Evolutionary conservation across 2,888 invertebrate species (phyloP).

Genomic region (Microctonus brassicae): DNA sequence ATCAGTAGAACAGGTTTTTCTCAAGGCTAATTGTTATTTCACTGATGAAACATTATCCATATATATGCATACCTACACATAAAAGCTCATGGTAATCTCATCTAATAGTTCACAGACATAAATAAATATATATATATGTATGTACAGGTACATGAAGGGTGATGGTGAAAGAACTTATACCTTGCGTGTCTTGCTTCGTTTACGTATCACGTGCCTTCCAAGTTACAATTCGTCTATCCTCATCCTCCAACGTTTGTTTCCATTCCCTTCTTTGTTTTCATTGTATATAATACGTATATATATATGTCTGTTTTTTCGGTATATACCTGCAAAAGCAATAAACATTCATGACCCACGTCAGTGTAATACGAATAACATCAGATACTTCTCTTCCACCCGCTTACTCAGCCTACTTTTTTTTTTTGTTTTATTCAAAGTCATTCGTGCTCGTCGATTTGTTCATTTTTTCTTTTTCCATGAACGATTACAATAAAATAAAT

Average conservation of each 20-base stretch:
- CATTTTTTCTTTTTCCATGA: too few species aligned
- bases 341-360: neutral
- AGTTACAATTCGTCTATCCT: neutral
- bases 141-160: neutral
- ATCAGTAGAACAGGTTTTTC: constrained; percentile 43
- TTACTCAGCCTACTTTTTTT: neutral
- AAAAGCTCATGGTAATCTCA: constrained; percentile 33
- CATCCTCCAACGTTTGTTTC: neutral
- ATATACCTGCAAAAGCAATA: neutral
- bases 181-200: neutral
- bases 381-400: neutral
- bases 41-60: neutral
- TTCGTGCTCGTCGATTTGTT: neutral
- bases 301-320: neutral
- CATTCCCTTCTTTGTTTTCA: neutral
- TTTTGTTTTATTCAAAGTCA: neutral
- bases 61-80: too few species aligned
- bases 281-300: too few species aligned
- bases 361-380: neutral
- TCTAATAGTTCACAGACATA: neutral
- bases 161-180: neutral
- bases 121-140: neutral
- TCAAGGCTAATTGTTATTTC: constrained; percentile 57
- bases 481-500: neutral
- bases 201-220: neutral